These are phyloP conservation scores for Hylia prasina DNA, from an alignment of 2,113 vertebrate genomes.

Conservation along the genomic window DNA sequence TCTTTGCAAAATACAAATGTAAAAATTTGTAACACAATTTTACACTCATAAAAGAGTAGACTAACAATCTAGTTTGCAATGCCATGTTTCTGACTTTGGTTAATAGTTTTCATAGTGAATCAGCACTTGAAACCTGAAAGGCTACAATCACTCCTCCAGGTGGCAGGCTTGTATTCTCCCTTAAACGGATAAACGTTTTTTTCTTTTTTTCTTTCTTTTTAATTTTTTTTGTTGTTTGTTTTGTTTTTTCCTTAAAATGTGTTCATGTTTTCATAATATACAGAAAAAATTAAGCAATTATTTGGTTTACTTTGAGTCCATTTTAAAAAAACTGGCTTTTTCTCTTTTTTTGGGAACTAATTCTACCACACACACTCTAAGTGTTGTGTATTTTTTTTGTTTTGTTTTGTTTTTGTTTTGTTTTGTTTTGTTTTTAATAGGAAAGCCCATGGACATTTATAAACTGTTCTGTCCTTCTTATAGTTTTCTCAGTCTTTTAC, in stretches of 20 bases:
- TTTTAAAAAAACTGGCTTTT: slow-evolving; percentile 80
- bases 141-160: slow-evolving; percentile 76
- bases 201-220: not conserved
- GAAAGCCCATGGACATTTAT: slow-evolving; percentile 68
- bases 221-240: slow-evolving; percentile 33
- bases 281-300: slow-evolving; percentile 78
- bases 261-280: slow-evolving; percentile 77
- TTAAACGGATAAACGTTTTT: slow-evolving; percentile 77
- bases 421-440: slow-evolving; percentile 60
- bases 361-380: slow-evolving; percentile 75
- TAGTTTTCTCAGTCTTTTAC: slow-evolving; percentile 77
- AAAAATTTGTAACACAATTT: slow-evolving; percentile 87
- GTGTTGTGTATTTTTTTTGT: slow-evolving; percentile 67
- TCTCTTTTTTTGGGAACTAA: slow-evolving; percentile 51
- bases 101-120: slow-evolving; percentile 89
- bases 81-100: slow-evolving; percentile 96
- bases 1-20: slow-evolving; percentile 86
- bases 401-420: slow-evolving; percentile 8
- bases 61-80: slow-evolving; percentile 82
- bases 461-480: slow-evolving; percentile 74
- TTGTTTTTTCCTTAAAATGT: slow-evolving; percentile 72
- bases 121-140: slow-evolving; percentile 82
- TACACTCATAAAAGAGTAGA: slow-evolving; percentile 79
- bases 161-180: slow-evolving; percentile 81
- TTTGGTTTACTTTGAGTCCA: slow-evolving; percentile 87